Conservation (phyloP, 2,113 vertebrate species). For the Scopus umbretta region DNA sequence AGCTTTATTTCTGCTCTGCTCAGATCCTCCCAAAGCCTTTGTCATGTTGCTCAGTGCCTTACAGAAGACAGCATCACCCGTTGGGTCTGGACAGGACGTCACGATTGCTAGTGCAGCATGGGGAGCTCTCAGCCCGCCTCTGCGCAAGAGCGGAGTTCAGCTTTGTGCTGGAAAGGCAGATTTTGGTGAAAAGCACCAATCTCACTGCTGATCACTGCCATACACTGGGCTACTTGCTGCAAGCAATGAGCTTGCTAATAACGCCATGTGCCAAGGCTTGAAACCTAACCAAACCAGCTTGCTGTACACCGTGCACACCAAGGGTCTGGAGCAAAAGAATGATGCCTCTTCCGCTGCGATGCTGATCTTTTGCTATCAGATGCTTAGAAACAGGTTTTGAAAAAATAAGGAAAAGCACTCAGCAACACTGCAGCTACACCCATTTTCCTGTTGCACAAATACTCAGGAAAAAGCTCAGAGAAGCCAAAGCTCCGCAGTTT, state of each 20-base stretch:
- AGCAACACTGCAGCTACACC: background rate
- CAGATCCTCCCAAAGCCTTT: background rate
- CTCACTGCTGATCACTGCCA: background rate
- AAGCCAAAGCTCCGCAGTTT: background rate
- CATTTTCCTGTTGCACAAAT: background rate
- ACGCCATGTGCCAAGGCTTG: accelerated
- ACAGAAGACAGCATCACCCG: background rate
- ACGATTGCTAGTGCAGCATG: background rate
- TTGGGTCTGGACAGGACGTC: background rate
- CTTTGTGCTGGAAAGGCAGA: background rate
- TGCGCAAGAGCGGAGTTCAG: background rate
- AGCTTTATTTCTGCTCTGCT: background rate
- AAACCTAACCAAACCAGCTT: background rate
- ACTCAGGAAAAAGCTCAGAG: background rate
- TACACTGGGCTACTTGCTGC: background rate
- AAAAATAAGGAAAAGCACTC: background rate
- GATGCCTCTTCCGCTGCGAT: background rate
- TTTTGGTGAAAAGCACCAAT: background rate
- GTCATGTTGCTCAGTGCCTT: background rate
- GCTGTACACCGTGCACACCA: accelerated
- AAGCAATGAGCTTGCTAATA: background rate
- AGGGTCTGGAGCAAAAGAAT: background rate
- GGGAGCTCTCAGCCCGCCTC: background rate
- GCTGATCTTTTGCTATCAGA: background rate
- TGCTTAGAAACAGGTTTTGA: background rate